Base-by-base conservation (phyloP, 2,113 vertebrate genomes). In the Pardalotus punctatus region DNA sequence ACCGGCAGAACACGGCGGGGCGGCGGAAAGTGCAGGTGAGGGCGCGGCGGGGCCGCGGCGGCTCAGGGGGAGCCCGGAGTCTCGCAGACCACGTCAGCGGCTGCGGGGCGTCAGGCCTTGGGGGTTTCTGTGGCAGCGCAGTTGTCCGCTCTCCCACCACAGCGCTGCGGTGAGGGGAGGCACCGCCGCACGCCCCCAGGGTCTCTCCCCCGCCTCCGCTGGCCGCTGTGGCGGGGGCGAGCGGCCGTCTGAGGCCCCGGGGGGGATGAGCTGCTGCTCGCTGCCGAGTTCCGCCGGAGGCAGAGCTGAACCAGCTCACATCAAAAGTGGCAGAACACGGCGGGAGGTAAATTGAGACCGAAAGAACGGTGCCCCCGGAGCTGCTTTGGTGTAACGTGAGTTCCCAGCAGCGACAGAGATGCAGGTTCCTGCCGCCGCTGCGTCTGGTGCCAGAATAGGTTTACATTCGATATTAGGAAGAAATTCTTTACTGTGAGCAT, bases 1-100 rank as follows among this genome's bases (percentile, higher is more conserved):
- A 99, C 98, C 98, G 99, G 98, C 99, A 99, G 98, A 99, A 99
- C 98, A 99, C 99, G 96, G 99, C 99, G 93, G 99, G 99, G 98
- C 99, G 99, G 97, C 99, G 99, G 97, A 99, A 99, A 99, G 99
- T 99, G 54, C 99, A 97, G 96, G 96, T 97, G 56, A 71, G 74
- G 69, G 77, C 10, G 43, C 5, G 48, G 67, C 31, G 5, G 47
- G 67, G 43, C 33, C 50, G 10, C 12, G 27, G 5, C 43, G 43
- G n/a, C 33, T 25, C 25, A 1, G 9, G 0, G 9, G 16, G 38
- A 13, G 33, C 29, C 4, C 10, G 18, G 29, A 29, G 5, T 28
- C 2, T 21, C 20, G 18, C 10, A 17, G 28, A n/a, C n/a, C 40
- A 4, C 20, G 62, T 28, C 7, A 4, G 43, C 5, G 16, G 38